Evolutionary conservation across 2,113 vertebrate species (phyloP).

Genomic region (Lethenteron camtschaticum): DNA sequence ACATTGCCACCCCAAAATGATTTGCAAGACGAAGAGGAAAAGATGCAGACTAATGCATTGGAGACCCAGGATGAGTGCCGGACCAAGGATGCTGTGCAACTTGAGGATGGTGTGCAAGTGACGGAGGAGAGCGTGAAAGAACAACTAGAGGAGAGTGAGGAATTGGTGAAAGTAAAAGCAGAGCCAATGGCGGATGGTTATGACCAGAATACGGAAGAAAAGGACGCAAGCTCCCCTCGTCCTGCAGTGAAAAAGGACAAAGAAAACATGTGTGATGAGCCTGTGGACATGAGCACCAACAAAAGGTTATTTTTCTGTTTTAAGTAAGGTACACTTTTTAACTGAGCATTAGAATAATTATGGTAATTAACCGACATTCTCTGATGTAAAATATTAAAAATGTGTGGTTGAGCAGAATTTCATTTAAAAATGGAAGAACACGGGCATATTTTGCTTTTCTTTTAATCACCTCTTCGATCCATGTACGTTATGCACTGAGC

Average conservation of each 20-base stretch:
- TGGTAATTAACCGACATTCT: neutral
- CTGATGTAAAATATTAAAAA: neutral
- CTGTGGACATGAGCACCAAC: conserved; percentile 83
- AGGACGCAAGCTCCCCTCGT: conserved; percentile 28
- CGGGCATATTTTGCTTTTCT: conserved; percentile 7
- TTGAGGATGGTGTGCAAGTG: conserved; percentile 34
- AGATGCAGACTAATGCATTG: too few relatives aligned
- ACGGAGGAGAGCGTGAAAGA: conserved; percentile 15
- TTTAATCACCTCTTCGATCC: neutral
- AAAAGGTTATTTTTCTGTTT: conserved; percentile 39
- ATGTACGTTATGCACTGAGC: too few relatives aligned
- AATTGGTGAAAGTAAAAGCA: conserved; percentile 21
- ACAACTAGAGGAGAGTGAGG: conserved; percentile 16
- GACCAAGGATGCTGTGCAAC: conserved; percentile 19
- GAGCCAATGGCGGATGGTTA: conserved; percentile 26
- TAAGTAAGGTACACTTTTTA: neutral
- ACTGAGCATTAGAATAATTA: accelerated
- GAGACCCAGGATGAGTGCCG: too few relatives aligned
- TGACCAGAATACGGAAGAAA: conserved; percentile 30
- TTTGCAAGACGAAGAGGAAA: too few relatives aligned
- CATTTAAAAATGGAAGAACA: conserved; percentile 4
- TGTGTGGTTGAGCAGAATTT: neutral
- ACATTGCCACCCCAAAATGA: too few relatives aligned
- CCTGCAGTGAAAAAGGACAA: conserved; percentile 45
- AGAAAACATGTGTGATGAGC: conserved; percentile 47